Evolutionary conservation across 2,113 vertebrate species (phyloP), one percentile per base, ranked within the genome.

Genomic region (Synchiropus splendidus): DNA sequence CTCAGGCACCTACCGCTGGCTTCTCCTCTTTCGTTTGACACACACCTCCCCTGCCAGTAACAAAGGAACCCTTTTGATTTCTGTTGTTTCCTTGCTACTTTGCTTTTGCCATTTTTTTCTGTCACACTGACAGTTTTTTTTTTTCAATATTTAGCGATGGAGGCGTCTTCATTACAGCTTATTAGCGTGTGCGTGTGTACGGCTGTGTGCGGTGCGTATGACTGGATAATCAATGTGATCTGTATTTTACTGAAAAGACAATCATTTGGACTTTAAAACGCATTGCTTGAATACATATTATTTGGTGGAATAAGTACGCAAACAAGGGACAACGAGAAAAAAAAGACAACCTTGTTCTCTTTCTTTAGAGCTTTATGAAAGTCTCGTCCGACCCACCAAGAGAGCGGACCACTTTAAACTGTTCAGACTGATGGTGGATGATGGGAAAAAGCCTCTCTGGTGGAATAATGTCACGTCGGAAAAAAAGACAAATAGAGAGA

Each of bases 21-120:
- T 97, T 98, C 66, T 98, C 94, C 48, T 98, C 94, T 15, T 98
- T 98, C 13, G 94, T 98, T 85, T 98, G 91, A 97, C 79, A 49
- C 72, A 35, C 77, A 57, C 65, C 74, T 11, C 30, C 21, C 57
- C 42, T 64, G 74, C 57, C 45, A 51, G 51, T 75, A 52, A 72
- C 66, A 72, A 65, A 63, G 57, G 16, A 52, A 80, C 58, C 67
- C 50, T 57, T 68, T 57, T 31, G 48, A 70, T 71, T 67, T 46
- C 54, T 73, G 66, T 45, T 70, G 69, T 54, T 70, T 81, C 59
- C n/a, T n/a, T n/a, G n/a, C n/a, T n/a, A n/a, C n/a, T n/a, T n/a
- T n/a, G n/a, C n/a, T n/a, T n/a, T n/a, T n/a, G n/a, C n/a, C n/a
- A n/a, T n/a, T n/a, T n/a, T n/a, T n/a, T n/a, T n/a, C n/a, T n/a